Conservation (phyloP, 2,888 invertebrate species). For the Coleophora flavipennella region DNA sequence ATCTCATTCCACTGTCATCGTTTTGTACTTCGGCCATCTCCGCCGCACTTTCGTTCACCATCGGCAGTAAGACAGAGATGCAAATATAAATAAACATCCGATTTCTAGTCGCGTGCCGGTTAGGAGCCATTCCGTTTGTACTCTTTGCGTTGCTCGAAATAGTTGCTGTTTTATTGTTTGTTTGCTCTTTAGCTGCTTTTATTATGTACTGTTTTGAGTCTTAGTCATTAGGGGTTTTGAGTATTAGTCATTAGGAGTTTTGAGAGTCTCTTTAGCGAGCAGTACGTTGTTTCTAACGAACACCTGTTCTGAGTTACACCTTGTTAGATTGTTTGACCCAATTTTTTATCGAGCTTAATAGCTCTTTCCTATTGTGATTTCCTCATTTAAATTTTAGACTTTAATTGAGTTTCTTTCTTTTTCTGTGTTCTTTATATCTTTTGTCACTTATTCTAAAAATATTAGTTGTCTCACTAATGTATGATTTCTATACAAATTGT, state of each 20-base stretch:
- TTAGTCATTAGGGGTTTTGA: conserved; percentile 35
- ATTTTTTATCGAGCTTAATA: too few species aligned
- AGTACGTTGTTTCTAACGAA: too few species aligned
- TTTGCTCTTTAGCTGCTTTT: conserved; percentile 28
- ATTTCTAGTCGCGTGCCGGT: conserved; percentile 60
- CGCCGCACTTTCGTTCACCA: conserved; percentile 50
- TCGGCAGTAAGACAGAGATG: conserved; percentile 58
- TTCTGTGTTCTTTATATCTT: too few species aligned
- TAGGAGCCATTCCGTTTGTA: conserved; percentile 62
- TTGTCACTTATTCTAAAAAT: too few species aligned
- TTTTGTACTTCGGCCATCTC: conserved; percentile 42
- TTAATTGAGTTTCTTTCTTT: too few species aligned
- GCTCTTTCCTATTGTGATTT: too few species aligned
- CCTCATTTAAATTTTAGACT: too few species aligned
- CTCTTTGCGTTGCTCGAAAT: conserved; percentile 53
- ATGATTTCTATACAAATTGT: too few species aligned
- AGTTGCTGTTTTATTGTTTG: conserved; percentile 48
- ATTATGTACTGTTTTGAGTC: conserved; percentile 28
- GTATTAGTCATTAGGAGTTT: conserved; percentile 35
- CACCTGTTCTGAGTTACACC: too few species aligned
- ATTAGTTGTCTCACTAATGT: too few species aligned
- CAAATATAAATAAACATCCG: conserved; percentile 67
- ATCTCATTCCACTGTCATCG: conserved; percentile 49
- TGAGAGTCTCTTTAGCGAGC: conserved; percentile 10
- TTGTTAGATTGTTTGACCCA: too few species aligned